Evolutionary conservation across 2,113 vertebrate species (phyloP).

Genomic region (Phalacrocorax brasilianus): DNA sequence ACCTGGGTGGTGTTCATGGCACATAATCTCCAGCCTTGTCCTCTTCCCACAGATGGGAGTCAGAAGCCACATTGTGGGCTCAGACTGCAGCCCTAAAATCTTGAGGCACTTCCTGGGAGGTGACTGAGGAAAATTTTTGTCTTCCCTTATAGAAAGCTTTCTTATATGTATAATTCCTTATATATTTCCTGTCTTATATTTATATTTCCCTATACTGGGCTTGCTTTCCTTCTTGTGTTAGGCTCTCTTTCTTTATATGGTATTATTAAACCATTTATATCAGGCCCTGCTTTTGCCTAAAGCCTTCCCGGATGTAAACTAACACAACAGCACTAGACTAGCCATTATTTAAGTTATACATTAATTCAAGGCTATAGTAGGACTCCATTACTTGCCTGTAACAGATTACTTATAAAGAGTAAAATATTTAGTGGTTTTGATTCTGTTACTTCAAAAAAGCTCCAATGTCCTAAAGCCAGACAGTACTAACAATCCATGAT

Average conservation of each 20-base stretch:
- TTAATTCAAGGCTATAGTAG: conserved; percentile 75
- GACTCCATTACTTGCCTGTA: conserved; percentile 55
- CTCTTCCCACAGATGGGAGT: background rate
- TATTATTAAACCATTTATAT: background rate
- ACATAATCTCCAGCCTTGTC: background rate
- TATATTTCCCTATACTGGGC: background rate
- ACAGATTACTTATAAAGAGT: conserved; percentile 79
- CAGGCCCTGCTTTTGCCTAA: conserved; percentile 32
- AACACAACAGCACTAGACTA: background rate
- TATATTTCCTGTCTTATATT: background rate
- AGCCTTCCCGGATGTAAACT: conserved; percentile 43
- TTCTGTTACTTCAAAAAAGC: conserved; percentile 8
- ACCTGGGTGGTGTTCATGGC: background rate
- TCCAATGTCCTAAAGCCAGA: conserved; percentile 19
- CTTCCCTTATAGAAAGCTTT: background rate
- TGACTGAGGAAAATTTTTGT: background rate
- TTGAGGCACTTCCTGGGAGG: background rate
- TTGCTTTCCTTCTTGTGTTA: background rate
- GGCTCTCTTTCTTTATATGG: background rate
- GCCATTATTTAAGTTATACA: conserved; percentile 74
- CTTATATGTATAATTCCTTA: background rate
- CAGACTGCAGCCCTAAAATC: background rate
- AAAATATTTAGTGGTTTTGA: conserved; percentile 66
- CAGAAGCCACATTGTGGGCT: background rate
- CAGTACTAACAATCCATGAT: conserved; percentile 35